Evolutionary conservation across 2,113 vertebrate species (phyloP).

Genomic region (Erinaceus europaeus): DNA sequence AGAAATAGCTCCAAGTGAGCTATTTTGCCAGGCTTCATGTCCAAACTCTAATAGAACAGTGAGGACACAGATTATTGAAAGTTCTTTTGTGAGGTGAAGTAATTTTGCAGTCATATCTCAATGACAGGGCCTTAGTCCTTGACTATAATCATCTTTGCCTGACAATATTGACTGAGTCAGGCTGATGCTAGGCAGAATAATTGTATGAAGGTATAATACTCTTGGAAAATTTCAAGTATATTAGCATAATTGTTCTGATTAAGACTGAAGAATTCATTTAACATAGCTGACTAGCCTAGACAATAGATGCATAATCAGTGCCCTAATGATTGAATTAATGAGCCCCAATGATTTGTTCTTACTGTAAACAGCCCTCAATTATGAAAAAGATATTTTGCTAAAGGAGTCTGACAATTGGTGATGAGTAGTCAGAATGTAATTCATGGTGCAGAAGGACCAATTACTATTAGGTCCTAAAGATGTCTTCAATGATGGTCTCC

Average conservation of each 20-base stretch:
- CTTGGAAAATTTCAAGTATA: slow-evolving; percentile 46
- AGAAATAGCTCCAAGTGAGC: no score
- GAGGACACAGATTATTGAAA: slow-evolving; percentile 46
- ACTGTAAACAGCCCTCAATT: slow-evolving; percentile 52
- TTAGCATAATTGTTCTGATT: slow-evolving; percentile 68
- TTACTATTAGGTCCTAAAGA: slow-evolving; percentile 9
- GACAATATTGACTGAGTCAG: slow-evolving; percentile 56
- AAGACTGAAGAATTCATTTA: slow-evolving; percentile 64
- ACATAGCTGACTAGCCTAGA: slow-evolving; percentile 57
- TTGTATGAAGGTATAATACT: slow-evolving; percentile 56
- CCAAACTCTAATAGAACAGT: slow-evolving; percentile 35
- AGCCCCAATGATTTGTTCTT: slow-evolving; percentile 62
- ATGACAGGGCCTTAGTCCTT: slow-evolving; percentile 45
- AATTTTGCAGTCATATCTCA: slow-evolving; percentile 39
- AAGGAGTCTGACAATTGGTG: slow-evolving; percentile 44
- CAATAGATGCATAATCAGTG: slow-evolving; percentile 62
- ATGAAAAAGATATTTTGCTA: slow-evolving; percentile 62
- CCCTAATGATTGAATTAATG: slow-evolving; percentile 65
- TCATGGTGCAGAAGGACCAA: slow-evolving; percentile 39
- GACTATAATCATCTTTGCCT: slow-evolving; percentile 52
- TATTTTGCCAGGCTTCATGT: no score
- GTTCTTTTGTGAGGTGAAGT: slow-evolving; percentile 22
- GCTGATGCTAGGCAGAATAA: slow-evolving; percentile 46
- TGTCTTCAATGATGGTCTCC: background rate
- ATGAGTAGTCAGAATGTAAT: slow-evolving; percentile 35